phyloP scores from a whole-genome alignment of 2,113 vertebrate species.

The Passer domesticus region DNA sequence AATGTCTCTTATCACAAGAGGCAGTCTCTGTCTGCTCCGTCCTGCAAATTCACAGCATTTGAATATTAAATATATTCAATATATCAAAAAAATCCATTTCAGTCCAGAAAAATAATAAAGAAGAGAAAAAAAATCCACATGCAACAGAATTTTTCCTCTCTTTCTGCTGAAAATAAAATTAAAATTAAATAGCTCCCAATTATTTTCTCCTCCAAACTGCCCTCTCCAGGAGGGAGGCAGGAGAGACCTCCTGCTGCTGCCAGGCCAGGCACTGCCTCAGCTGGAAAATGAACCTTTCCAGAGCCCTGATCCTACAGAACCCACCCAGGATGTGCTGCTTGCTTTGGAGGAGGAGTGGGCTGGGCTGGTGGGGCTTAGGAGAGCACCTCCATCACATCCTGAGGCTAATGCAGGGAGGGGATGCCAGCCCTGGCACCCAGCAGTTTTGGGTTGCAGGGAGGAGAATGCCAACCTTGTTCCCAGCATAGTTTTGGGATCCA shows the following conservation, averaged over 20 bases:
- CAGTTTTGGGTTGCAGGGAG: background rate
- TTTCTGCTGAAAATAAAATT: background rate
- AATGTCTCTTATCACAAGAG: constrained; percentile 61
- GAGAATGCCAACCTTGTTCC: background rate
- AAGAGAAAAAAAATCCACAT: background rate
- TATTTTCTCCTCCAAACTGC: background rate
- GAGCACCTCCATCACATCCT: background rate
- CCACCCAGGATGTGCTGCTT: background rate
- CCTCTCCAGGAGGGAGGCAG: background rate
- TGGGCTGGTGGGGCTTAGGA: background rate
- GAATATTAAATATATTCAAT: constrained; percentile 64
- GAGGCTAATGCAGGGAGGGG: background rate
- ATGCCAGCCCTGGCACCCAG: background rate
- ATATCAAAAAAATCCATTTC: constrained; percentile 58
- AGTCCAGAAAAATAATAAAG: constrained; percentile 45
- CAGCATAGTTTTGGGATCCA: background rate
- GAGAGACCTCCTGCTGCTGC: background rate
- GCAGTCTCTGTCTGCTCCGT: constrained; percentile 50
- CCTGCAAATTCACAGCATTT: constrained; percentile 59
- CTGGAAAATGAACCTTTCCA: background rate
- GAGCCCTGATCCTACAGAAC: background rate
- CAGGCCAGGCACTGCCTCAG: background rate
- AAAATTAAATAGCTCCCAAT: background rate
- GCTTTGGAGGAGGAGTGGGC: background rate
- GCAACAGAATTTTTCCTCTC: background rate